These are phyloP conservation scores for Cherax quadricarinatus DNA, from an alignment of 1,140 invertebrate species.

Conservation along the genomic window DNA sequence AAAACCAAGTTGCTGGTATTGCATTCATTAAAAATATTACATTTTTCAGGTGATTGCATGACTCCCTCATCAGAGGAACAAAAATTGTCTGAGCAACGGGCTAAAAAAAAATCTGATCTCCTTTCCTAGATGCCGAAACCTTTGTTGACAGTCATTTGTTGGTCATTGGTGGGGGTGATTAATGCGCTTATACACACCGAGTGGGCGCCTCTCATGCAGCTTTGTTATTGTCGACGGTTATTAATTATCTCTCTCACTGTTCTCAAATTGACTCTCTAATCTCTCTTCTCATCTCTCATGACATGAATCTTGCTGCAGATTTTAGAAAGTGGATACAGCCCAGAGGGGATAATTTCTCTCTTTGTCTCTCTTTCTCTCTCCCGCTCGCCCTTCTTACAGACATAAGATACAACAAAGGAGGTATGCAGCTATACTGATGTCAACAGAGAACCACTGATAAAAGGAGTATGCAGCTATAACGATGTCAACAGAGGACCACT, in stretches of 20 bases:
- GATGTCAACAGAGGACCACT: too few relatives aligned
- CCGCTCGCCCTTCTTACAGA: too few relatives aligned
- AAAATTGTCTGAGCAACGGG: background rate
- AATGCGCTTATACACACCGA: conserved; percentile 1
- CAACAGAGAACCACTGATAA: too few relatives aligned
- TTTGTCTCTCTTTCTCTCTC: too few relatives aligned
- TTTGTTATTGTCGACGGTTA: conserved; percentile 23
- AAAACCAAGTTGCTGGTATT: too few relatives aligned
- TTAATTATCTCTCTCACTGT: conserved; percentile 11
- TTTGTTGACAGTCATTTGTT: background rate
- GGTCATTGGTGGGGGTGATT: background rate
- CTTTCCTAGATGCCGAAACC: background rate
- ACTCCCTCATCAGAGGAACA: background rate
- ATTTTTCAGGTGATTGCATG: too few relatives aligned
- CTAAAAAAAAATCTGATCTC: background rate
- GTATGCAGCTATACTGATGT: too few relatives aligned
- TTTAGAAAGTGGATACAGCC: background rate
- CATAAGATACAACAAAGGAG: too few relatives aligned
- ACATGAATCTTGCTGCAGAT: background rate
- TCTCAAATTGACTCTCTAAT: conserved; percentile 4
- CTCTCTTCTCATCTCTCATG: background rate
- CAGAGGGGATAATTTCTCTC: too few relatives aligned
- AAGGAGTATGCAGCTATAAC: too few relatives aligned
- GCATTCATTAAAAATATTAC: too few relatives aligned
- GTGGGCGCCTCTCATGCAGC: background rate